These are phyloP conservation scores for Cossypha dichroa DNA, from an alignment of 2,797 vertebrate genomes.

Conservation along the genomic window DNA sequence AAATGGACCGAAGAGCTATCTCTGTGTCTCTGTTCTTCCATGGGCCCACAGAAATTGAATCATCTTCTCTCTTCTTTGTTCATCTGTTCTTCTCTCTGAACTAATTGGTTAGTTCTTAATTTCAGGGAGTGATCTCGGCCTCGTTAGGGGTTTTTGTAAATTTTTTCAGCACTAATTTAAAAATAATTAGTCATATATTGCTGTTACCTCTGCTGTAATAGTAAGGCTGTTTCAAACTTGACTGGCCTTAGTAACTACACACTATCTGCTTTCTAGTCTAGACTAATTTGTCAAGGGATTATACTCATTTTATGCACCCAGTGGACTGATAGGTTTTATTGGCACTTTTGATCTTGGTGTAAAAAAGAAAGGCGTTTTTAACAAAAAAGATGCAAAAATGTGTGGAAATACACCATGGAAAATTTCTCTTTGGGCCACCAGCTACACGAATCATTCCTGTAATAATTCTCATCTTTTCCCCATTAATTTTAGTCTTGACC, in stretches of 20 bases:
- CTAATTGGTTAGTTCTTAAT: background rate
- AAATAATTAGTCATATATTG: background rate
- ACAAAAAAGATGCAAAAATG: background rate
- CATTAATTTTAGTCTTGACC: background rate
- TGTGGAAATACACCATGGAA: background rate
- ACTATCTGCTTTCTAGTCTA: background rate
- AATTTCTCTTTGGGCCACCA: background rate
- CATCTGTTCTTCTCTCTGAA: background rate
- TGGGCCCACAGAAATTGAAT: background rate
- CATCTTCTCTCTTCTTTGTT: background rate
- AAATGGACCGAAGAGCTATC: background rate
- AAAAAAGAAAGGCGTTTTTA: background rate
- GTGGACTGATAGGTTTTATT: fast-evolving
- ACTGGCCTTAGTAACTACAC: background rate
- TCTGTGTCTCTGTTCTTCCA: fast-evolving
- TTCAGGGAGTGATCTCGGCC: background rate
- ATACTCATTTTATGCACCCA: background rate
- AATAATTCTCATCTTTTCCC: background rate
- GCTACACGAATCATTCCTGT: background rate
- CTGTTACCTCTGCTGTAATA: background rate
- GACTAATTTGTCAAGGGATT: background rate
- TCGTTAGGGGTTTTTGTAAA: background rate
- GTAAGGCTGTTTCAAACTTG: slow-evolving; percentile 16
- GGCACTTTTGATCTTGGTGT: background rate
- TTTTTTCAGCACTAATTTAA: background rate